Conservation (phyloP, 1,140 invertebrate genomes). For the Polypedilum pembai region DNA sequence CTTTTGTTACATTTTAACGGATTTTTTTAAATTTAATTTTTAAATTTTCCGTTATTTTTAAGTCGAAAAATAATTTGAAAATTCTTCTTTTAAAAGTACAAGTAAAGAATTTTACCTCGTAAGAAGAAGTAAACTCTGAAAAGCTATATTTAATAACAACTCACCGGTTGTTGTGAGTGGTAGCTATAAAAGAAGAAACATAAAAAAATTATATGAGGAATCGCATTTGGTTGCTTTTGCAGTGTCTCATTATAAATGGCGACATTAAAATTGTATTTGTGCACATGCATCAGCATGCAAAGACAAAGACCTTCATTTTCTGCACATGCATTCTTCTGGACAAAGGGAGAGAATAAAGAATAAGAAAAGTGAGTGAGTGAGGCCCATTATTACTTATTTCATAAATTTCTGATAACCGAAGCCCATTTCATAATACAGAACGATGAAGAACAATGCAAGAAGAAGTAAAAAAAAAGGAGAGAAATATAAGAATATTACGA, state of each 20-base stretch:
- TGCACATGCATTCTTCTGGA: background rate
- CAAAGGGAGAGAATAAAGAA: background rate
- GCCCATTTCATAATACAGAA: background rate
- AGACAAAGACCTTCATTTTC: background rate
- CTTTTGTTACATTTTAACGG: too few relatives aligned
- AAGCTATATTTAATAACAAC: background rate
- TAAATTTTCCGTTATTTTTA: too few relatives aligned
- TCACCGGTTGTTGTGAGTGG: background rate
- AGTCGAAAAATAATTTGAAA: too few relatives aligned
- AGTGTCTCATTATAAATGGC: conserved; percentile 11
- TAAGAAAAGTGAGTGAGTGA: conserved; percentile 8
- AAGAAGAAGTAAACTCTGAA: background rate
- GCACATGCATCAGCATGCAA: conserved; percentile 3
- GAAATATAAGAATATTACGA: conserved; percentile 13
- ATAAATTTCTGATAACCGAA: conserved; percentile 15
- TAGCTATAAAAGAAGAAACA: background rate
- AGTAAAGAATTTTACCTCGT: background rate
- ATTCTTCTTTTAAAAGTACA: too few relatives aligned
- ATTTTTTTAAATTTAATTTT: too few relatives aligned
- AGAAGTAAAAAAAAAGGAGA: conserved; percentile 3
- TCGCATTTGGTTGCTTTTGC: background rate
- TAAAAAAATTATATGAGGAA: conserved; percentile 4
- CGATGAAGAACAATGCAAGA: background rate
- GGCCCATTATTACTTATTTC: conserved; percentile 17
- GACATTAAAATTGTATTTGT: conserved; percentile 19